A percentile compares a stretch with the other conserved stretches of the same genome.
phyloP scores from a whole-genome alignment of 1,140 invertebrate species.

The Nylanderia fulva region DNA sequence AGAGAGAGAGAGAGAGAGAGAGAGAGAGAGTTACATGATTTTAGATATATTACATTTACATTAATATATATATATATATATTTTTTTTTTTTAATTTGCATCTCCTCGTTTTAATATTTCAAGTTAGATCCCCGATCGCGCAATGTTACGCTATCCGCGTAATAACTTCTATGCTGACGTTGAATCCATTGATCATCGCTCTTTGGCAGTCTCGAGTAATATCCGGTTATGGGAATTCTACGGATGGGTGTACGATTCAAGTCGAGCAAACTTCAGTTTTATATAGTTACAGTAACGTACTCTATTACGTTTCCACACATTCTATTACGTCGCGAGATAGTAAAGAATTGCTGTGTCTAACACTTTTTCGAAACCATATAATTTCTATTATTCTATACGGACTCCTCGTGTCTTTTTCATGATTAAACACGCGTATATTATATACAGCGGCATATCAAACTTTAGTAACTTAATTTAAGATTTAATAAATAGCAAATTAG shows the following conservation, averaged over 20 bases:
- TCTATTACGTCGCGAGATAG: background rate
- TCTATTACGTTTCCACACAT: background rate
- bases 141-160: background rate
- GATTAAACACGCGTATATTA: background rate
- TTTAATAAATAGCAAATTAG: background rate
- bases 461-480: background rate
- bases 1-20: background rate
- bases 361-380: background rate
- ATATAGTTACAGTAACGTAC: conserved; percentile 18
- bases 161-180: background rate
- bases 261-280: conserved; percentile 40
- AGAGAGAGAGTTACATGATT: too few relatives aligned
- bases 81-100: conserved; percentile 38
- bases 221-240: conserved; percentile 26
- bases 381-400: background rate
- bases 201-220: conserved; percentile 39
- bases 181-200: conserved; percentile 27
- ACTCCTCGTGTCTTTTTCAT: background rate
- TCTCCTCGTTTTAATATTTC: conserved; percentile 4
- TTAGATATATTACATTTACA: too few relatives aligned
- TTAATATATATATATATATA: too few relatives aligned
- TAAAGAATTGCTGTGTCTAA: background rate
- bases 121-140: background rate
- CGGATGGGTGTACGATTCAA: background rate
- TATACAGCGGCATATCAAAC: background rate